These are phyloP conservation scores for Nothocercus julius DNA, from an alignment of 2,113 vertebrate genomes.

Conservation along the genomic window DNA sequence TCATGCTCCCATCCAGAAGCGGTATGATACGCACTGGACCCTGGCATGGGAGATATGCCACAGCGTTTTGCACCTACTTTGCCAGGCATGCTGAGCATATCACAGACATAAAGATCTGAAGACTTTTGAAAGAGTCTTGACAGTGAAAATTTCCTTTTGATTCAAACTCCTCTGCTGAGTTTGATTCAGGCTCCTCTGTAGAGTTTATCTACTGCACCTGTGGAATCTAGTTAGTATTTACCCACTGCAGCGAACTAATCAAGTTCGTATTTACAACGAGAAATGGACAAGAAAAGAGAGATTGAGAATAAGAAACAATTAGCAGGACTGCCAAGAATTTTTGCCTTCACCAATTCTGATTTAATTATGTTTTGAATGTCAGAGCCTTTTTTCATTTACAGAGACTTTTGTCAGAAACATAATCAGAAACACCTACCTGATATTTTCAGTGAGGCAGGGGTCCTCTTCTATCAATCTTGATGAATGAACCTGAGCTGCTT, in stretches of 20 bases:
- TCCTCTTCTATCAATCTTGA: constrained; percentile 17
- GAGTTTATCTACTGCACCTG: not conserved
- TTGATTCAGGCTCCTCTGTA: not conserved
- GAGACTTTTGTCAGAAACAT: constrained; percentile 3
- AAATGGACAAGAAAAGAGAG: not conserved
- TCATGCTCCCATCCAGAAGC: not conserved
- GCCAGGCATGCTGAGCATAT: not conserved
- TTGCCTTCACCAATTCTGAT: not conserved
- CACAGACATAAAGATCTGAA: not conserved
- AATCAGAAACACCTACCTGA: not conserved
- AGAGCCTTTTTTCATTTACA: not conserved
- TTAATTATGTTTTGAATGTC: not conserved
- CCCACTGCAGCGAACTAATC: not conserved
- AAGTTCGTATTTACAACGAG: not conserved
- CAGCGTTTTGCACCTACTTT: not conserved
- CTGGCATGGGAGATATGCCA: not conserved
- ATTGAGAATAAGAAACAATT: not conserved
- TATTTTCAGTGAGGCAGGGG: not conserved
- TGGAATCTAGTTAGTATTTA: not conserved
- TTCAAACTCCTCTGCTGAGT: not conserved
- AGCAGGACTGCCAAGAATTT: not conserved
- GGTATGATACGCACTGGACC: not conserved
- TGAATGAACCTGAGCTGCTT: constrained; percentile 26
- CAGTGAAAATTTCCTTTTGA: not conserved
- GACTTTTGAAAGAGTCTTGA: not conserved